These are phyloP conservation scores for Ellobius talpinus DNA, from an alignment of 2,113 vertebrate genomes.

Conservation along the genomic window DNA sequence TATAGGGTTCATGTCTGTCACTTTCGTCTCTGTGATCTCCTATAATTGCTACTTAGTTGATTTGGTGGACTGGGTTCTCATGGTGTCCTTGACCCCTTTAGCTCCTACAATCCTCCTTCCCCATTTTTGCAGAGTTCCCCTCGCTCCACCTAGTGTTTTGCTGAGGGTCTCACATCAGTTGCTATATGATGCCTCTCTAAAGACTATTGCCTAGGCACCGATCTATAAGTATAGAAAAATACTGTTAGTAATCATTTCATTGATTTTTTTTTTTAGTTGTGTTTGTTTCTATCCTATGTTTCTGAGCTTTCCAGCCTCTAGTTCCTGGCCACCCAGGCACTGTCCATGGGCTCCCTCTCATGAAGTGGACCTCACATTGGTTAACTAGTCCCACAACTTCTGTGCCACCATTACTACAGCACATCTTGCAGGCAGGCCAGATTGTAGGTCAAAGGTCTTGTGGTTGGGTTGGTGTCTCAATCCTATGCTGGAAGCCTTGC, in stretches of 20 bases:
- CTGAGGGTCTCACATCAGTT: background rate
- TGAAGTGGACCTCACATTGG: background rate
- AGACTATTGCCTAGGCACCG: background rate
- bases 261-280: background rate
- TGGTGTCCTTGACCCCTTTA: background rate
- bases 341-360: background rate
- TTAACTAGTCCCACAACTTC: background rate
- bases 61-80: background rate
- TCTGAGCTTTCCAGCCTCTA: background rate
- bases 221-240: background rate
- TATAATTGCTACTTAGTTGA: background rate
- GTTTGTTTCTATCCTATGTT: background rate
- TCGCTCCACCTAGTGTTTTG: background rate
- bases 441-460: too few species aligned
- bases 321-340: background rate
- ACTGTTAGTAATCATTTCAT: background rate
- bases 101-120: background rate
- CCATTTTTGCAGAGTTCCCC: background rate
- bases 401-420: background rate
- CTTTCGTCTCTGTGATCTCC: background rate
- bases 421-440: background rate
- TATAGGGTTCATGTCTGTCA: background rate
- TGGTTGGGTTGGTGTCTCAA: background rate
- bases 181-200: background rate
- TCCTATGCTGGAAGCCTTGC: background rate